Base-by-base conservation (phyloP, 2,797 vertebrate genomes). In the Prionace glauca region DNA sequence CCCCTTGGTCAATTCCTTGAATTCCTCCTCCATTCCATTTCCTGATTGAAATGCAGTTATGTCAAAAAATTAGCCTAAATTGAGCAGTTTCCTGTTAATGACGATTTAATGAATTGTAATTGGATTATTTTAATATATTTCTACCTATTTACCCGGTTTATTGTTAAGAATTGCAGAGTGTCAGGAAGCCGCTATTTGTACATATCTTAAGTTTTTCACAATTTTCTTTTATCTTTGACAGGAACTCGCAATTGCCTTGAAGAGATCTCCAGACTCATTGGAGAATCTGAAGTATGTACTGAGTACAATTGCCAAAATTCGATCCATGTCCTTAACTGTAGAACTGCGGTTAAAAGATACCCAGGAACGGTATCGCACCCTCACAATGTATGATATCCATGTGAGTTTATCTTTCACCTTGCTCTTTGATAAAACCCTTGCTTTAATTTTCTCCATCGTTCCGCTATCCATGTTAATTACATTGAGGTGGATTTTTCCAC, bases 211-310 rank as follows among this genome's bases (percentile, higher is more conserved):
- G 22, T 84, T 86, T 71, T 74, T 3, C 87, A 91, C 36, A n/a
- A 81, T 67, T 84, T 84, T 96, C 94, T 96, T 95, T 91, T 20
- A 96, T 94, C 94, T 96, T 96, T 96, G 96, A 56, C 50, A 99
- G 99, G 96, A 96, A 95, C 97, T 98, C 92, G 96, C 97, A 62
- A 95, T 96, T 18, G 97, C 97, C 96, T 97, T 99, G 77, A 98
- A 97, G 97, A 98, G 95, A 96, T 97, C 94, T 96, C 98, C 99
- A 0, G 97, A 95, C 77, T 98, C 97, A 2, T 97, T 99, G 72
- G 98, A 99, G 0, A 97, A 98, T 95, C 97, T 99, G 95, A 99
- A 98, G 97, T 98, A 98, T 96, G 97, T 99, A 74, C 98, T 99
- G 12, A 96, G 96, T 0, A 98, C 98, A 0, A 99, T 99, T 96